Conservation (phyloP, 1,140 invertebrate genomes). For the Drosophila funebris region DNA sequence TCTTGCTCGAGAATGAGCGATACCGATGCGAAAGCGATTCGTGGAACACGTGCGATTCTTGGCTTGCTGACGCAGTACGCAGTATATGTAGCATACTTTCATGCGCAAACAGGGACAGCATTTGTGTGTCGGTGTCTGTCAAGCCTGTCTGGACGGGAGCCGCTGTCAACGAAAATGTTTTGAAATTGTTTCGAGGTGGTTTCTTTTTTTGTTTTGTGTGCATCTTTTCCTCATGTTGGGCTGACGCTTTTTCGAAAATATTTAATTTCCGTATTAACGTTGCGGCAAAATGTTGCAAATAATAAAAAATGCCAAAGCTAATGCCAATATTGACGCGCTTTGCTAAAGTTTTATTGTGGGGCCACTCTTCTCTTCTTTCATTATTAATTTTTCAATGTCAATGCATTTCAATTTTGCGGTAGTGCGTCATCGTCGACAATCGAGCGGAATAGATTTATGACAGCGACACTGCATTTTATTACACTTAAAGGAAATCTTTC, state of each 20-base stretch:
- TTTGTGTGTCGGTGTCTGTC: constrained; percentile 22
- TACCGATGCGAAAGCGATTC: not conserved
- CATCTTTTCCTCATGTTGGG: constrained; percentile 20
- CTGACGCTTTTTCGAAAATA: constrained; percentile 59
- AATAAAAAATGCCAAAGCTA: constrained; percentile 56
- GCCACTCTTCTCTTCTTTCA: constrained; percentile 21
- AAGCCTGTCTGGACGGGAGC: constrained; percentile 27
- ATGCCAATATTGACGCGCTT: constrained; percentile 42
- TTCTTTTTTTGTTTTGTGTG: not conserved
- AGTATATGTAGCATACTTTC: constrained; percentile 62
- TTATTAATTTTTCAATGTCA: constrained; percentile 79
- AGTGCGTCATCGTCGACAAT: constrained; percentile 56
- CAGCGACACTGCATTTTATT: constrained; percentile 80
- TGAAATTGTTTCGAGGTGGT: constrained; percentile 67
- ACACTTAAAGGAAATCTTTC: constrained; percentile 80
- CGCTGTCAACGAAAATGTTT: constrained; percentile 78
- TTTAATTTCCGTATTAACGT: constrained; percentile 78
- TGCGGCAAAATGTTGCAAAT: constrained; percentile 47
- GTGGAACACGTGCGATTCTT: constrained; percentile 17
- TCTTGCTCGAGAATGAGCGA: not conserved
- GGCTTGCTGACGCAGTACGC: constrained; percentile 22
- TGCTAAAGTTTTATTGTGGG: constrained; percentile 25
- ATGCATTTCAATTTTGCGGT: constrained; percentile 76
- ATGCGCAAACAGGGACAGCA: constrained; percentile 61
- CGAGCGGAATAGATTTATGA: constrained; percentile 81